phyloP scores from a whole-genome alignment of 2,797 vertebrate genomes.

The Chaetodon trifasciatus region DNA sequence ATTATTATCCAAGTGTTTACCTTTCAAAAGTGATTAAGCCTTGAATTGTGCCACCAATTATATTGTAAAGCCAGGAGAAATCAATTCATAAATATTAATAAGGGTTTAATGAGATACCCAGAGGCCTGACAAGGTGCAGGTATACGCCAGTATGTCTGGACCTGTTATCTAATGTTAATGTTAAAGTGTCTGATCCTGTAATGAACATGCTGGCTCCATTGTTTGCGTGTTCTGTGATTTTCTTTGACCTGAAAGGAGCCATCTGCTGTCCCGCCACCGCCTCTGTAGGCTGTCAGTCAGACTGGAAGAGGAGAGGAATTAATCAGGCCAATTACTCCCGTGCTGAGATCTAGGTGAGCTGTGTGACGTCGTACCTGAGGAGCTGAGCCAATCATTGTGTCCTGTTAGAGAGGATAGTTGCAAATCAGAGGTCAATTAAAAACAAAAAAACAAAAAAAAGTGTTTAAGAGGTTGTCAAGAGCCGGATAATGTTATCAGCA shows the following conservation, averaged over 20 bases:
- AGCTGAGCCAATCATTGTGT: slow-evolving; percentile 26
- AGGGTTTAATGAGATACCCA: not conserved
- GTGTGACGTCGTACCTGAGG: slow-evolving; percentile 35
- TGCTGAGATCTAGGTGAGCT: slow-evolving; percentile 71
- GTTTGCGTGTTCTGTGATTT: slow-evolving; percentile 45
- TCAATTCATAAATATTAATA: not conserved
- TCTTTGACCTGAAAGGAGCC: slow-evolving; percentile 73
- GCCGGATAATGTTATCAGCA: not conserved
- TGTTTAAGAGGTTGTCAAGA: not conserved
- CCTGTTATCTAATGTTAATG: slow-evolving; percentile 28
- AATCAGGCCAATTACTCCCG: slow-evolving; percentile 75
- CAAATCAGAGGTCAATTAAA: slow-evolving; percentile 1
- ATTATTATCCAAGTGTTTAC: not conserved
- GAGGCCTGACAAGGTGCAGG: not conserved
- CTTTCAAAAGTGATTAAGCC: not conserved
- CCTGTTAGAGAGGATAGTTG: not conserved
- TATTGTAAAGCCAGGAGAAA: not conserved
- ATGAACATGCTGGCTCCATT: slow-evolving; percentile 32
- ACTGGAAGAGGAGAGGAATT: slow-evolving; percentile 49
- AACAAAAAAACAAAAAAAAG: not conserved
- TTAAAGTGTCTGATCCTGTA: slow-evolving; percentile 39
- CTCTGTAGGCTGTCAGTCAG: slow-evolving; percentile 47
- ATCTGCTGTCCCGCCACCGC: slow-evolving; percentile 68
- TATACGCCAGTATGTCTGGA: slow-evolving; percentile 30
- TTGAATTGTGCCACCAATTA: too few relatives aligned